Conservation (phyloP, 2,113 vertebrate species). For the Pedetes capensis region DNA sequence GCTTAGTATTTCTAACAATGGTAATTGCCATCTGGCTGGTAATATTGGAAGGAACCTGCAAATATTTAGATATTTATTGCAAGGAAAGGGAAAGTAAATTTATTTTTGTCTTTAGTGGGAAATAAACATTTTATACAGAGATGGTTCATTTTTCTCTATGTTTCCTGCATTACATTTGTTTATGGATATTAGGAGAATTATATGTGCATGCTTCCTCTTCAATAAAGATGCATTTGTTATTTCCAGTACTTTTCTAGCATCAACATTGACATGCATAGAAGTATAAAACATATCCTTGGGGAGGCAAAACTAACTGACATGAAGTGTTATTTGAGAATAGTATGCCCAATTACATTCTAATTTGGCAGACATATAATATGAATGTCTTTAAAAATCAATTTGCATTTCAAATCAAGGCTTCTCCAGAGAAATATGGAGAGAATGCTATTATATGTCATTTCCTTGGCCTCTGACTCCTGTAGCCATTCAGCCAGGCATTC, state of each 20-base stretch:
- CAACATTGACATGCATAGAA: neutral
- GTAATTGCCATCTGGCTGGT: neutral
- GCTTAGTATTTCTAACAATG: neutral
- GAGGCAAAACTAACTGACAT: neutral
- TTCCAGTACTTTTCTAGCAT: neutral
- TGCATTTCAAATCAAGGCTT: constrained; percentile 16
- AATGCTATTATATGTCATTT: neutral
- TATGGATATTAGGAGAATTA: neutral
- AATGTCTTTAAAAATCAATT: neutral
- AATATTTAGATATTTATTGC: neutral
- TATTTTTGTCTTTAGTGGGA: neutral
- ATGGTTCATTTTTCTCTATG: neutral
- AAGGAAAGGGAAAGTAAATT: neutral
- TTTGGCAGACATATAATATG: neutral
- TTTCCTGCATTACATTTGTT: neutral
- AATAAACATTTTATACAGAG: neutral
- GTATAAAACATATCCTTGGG: neutral
- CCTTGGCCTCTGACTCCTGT: neutral
- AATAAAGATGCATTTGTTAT: neutral
- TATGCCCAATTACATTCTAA: neutral
- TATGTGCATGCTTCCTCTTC: neutral
- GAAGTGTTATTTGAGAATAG: neutral
- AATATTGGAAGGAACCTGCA: neutral
- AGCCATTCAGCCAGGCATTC: neutral
- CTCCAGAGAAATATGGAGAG: constrained; percentile 1